Evolutionary conservation across 2,797 vertebrate genomes (phyloP), one percentile per base, ranked within the genome.

Genomic region (Hydrocynus forskahlii): DNA sequence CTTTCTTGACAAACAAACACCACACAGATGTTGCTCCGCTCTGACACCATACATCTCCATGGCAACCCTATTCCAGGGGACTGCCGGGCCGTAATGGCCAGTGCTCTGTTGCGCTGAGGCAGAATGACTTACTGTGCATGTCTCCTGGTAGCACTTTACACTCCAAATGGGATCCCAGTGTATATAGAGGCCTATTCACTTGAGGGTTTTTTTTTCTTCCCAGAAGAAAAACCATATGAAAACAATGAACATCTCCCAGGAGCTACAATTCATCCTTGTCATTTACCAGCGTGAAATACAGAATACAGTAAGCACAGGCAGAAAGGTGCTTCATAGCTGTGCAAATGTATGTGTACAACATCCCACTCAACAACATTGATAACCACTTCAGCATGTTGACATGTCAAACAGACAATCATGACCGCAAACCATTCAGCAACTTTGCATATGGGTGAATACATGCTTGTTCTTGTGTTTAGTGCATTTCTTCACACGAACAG

Each of bases 41-140:
- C 90, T 93, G 92, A 95, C 93, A 95, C 88, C 88, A 89, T 87
- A 88, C 89, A 93, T 96, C 92, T 91, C 95, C 94, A 95, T 94
- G 91, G 96, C 92, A 96, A 97, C 95, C 84, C 83, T 84, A 25
- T 85, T 80, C 83, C 80, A 23, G 70, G 71, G 80, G 75, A 83
- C 89, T 66, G 73, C 70, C 87, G 85, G 91, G 90, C 92, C 91
- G 90, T 92, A 95, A 93, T 93, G 93, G 94, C 92, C 89, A 89
- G 84, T 82, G 91, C 88, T 92, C 71, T 87, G 88, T 89, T 87
- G 89, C 80, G 89, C 89, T 87, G 88, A 85, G 86, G 87, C 86
- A 86, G 77, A 60, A 91, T 81, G 88, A 78, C 87, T 88, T 83
- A 0, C 2, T 87, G 67, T 81, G 86, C 81, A 1, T 60, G 82